Percentiles rank a stretch among this genome's conserved stretches.
These are phyloP conservation scores for Zonotrichia leucophrys DNA, from an alignment of 2,113 vertebrate genomes.

Conservation along the genomic window DNA sequence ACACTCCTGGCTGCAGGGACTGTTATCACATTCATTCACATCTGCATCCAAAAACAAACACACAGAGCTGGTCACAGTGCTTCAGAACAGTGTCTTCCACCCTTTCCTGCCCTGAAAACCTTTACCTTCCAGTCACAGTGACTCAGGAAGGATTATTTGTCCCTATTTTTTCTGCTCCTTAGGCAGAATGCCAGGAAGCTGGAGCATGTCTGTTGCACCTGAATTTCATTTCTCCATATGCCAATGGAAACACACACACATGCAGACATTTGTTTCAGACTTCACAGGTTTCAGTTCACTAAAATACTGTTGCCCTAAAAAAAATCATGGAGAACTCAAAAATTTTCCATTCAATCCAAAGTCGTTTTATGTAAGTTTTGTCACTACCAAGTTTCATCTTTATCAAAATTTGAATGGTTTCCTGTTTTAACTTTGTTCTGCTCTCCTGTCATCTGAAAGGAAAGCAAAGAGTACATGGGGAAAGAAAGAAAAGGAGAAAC, in stretches of 20 bases:
- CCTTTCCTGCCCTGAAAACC: background rate
- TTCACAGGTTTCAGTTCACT: background rate
- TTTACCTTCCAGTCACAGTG: background rate
- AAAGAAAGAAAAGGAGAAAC: background rate
- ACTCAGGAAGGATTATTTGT: background rate
- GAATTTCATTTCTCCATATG: background rate
- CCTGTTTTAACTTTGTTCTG: background rate
- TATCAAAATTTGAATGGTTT: background rate
- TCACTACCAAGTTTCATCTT: background rate
- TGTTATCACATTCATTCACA: constrained; percentile 87
- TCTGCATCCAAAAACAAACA: constrained; percentile 74
- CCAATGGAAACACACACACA: background rate
- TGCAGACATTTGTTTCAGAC: background rate
- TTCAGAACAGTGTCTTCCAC: background rate
- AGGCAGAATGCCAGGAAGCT: background rate
- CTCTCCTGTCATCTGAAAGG: background rate
- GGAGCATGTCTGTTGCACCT: background rate
- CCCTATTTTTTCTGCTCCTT: background rate
- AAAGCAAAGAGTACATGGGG: background rate
- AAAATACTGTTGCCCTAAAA: background rate
- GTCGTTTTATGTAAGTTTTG: background rate
- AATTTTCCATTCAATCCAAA: background rate
- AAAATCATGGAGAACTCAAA: background rate
- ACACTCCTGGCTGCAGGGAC: constrained; percentile 91
- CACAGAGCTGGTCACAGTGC: background rate